Percentiles rank a stretch among this genome's conserved stretches.
Conservation (phyloP, 2,888 invertebrate species). For the Tricholauxania praeusta region DNA sequence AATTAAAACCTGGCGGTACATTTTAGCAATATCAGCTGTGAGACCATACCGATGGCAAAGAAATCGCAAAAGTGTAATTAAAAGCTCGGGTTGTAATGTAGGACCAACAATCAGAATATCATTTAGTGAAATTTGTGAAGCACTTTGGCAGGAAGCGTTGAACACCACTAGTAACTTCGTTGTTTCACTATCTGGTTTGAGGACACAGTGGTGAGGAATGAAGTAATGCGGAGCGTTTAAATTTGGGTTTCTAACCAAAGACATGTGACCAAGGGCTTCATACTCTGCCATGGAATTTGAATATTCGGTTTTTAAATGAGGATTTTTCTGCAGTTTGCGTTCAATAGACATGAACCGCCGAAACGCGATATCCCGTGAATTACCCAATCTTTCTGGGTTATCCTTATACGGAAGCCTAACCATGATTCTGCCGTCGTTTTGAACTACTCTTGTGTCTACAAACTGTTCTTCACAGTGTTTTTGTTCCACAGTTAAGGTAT, state of each 20-base stretch:
- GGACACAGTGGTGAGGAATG: slow-evolving; percentile 38
- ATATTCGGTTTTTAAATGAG: slow-evolving; percentile 33
- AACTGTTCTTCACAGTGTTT: slow-evolving; percentile 42
- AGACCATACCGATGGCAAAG: slow-evolving; percentile 21
- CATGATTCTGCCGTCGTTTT: slow-evolving; percentile 34
- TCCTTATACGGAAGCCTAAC: slow-evolving; percentile 38
- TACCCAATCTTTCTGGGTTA: too few species aligned
- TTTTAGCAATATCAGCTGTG: slow-evolving; percentile 21
- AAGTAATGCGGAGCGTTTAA: slow-evolving; percentile 25
- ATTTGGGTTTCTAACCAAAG: neutral
- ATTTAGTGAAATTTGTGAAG: slow-evolving; percentile 25
- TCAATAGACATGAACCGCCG: slow-evolving; percentile 40
- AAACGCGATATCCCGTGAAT: slow-evolving; percentile 39
- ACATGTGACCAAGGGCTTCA: slow-evolving; percentile 31
- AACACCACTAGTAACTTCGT: slow-evolving; percentile 40
- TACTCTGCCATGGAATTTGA: slow-evolving; percentile 32
- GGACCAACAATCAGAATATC: slow-evolving; percentile 24
- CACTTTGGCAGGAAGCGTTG: slow-evolving; percentile 35
- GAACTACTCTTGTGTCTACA: slow-evolving; percentile 24
- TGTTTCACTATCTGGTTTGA: slow-evolving; percentile 35
- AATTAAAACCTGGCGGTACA: slow-evolving; percentile 25
- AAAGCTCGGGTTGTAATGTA: slow-evolving; percentile 16
- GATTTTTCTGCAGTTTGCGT: slow-evolving; percentile 35
- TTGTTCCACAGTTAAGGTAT: slow-evolving; percentile 25
- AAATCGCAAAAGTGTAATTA: slow-evolving; percentile 23